Evolutionary conservation across 1,140 invertebrate species (phyloP).

Genomic region (Hyposmocoma kahamanoa): DNA sequence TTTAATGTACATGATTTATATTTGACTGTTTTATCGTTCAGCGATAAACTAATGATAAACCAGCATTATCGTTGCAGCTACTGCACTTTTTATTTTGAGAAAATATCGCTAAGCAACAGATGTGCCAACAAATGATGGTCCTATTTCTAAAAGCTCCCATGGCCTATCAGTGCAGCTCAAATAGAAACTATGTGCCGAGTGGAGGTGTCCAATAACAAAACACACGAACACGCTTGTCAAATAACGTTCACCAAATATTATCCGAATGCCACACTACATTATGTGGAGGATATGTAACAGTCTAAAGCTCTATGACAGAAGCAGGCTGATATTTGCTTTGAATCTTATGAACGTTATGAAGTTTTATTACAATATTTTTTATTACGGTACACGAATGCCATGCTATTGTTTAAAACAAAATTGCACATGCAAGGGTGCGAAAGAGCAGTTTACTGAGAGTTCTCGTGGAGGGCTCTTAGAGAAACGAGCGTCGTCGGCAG

Average conservation of each 20-base stretch:
- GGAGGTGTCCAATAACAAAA: conserved; percentile 62
- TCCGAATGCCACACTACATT: conserved; percentile 44
- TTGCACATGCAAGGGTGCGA: conserved; percentile 31
- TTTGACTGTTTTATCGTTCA: conserved; percentile 38
- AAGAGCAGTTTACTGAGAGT: conserved; percentile 54
- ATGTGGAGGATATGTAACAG: conserved; percentile 55
- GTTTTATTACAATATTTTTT: too few relatives aligned
- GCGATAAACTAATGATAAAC: conserved; percentile 40
- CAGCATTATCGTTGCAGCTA: conserved; percentile 25
- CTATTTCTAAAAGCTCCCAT: conserved; percentile 40
- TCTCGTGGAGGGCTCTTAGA: conserved; percentile 35
- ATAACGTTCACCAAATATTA: conserved; percentile 64
- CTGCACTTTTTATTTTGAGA: conserved; percentile 22
- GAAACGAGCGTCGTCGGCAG: conserved; percentile 33
- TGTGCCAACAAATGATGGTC: conserved; percentile 33
- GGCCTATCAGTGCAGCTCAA: conserved; percentile 45
- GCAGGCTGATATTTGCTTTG: conserved; percentile 43
- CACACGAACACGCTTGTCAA: conserved; percentile 64
- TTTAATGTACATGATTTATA: conserved; percentile 58
- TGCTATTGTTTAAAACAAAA: too few relatives aligned
- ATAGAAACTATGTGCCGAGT: conserved; percentile 48
- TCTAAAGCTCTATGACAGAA: conserved; percentile 37
- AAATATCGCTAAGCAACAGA: conserved; percentile 19
- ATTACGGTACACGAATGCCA: too few relatives aligned
- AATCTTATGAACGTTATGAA: conserved; percentile 46